Evolutionary conservation across 2,797 vertebrate genomes (phyloP).

Genomic region (Hippoglossus hippoglossus): DNA sequence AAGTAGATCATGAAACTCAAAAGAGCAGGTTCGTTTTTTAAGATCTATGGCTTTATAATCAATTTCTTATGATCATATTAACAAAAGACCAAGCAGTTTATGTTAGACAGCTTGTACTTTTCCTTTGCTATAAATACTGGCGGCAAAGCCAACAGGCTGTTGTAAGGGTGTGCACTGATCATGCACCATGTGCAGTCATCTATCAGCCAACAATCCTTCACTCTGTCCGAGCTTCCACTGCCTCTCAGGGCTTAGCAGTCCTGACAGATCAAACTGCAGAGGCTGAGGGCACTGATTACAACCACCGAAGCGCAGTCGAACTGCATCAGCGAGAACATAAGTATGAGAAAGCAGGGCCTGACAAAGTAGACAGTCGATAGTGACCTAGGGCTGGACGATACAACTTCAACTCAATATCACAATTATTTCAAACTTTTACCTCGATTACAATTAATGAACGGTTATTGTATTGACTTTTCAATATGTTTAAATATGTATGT

Average conservation of each 20-base stretch:
- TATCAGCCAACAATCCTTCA: conserved; percentile 53
- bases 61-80: conserved; percentile 35
- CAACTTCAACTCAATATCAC: no score
- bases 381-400: no score
- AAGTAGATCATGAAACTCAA: conserved; percentile 11
- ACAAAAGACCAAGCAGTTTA: conserved; percentile 25
- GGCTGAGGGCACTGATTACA: conserved; percentile 62
- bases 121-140: conserved; percentile 33
- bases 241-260: conserved; percentile 48
- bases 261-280: conserved; percentile 58
- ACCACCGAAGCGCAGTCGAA: conserved; percentile 68
- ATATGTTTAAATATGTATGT: no score
- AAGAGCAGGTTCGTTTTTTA: conserved; percentile 7
- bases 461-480: no score
- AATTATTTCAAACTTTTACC: no score
- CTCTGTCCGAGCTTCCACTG: conserved; percentile 34
- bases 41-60: conserved; percentile 33
- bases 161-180: conserved; percentile 25
- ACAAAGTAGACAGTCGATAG: conserved; percentile 30
- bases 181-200: conserved; percentile 33
- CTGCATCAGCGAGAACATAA: conserved; percentile 23
- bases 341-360: conserved; percentile 55
- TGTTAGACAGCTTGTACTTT: conserved; percentile 38
- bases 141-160: conserved; percentile 29
- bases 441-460: no score